Evolutionary conservation across 2,113 vertebrate genomes (phyloP).

Genomic region (Eudorcas thomsonii): DNA sequence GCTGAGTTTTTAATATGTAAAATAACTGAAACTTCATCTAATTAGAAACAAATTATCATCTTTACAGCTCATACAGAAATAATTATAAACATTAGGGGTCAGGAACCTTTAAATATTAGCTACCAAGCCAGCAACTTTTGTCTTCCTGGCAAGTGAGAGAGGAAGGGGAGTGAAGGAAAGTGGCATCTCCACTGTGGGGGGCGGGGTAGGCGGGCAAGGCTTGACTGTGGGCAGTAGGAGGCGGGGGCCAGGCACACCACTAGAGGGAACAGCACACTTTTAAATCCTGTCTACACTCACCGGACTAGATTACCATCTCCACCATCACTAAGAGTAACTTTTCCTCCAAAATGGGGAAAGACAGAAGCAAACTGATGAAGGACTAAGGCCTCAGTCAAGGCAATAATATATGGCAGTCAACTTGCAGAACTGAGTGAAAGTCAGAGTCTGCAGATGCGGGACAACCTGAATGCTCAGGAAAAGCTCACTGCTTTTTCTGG

Average conservation of each 20-base stretch:
- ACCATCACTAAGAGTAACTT: neutral
- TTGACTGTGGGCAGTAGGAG: neutral
- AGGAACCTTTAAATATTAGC: neutral
- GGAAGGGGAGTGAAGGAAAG: no score
- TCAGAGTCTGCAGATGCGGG: rapidly evolving
- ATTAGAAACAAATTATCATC: neutral
- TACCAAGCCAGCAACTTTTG: neutral
- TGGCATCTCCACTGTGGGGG: rapidly evolving
- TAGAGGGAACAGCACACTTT: rapidly evolving
- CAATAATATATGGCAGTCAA: rapidly evolving
- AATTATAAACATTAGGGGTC: neutral
- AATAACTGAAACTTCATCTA: neutral
- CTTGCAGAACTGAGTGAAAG: neutral
- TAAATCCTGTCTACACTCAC: rapidly evolving
- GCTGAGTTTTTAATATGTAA: neutral
- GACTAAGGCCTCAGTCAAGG: neutral
- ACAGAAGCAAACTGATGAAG: neutral
- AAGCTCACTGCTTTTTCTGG: neutral
- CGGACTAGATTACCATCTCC: neutral
- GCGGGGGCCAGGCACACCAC: rapidly evolving
- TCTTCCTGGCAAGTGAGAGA: neutral
- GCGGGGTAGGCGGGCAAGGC: neutral
- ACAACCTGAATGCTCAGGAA: neutral
- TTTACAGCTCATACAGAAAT: neutral
- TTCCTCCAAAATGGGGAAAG: neutral